Evolutionary conservation across 2,113 vertebrate genomes (phyloP).

Genomic region (Melanerpes aurifrons): DNA sequence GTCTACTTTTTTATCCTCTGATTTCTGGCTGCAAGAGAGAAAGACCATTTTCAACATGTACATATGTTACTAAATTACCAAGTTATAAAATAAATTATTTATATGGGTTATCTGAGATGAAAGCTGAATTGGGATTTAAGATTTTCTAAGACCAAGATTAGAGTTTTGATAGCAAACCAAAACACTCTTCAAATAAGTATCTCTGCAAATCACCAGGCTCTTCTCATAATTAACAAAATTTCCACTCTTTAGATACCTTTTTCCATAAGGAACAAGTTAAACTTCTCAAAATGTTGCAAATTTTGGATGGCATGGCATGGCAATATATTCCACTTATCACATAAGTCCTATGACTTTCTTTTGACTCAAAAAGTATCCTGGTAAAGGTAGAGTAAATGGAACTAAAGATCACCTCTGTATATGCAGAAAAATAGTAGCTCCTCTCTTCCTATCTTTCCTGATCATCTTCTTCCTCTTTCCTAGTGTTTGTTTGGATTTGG

Average conservation of each 20-base stretch:
- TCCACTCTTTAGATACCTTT: neutral
- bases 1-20: neutral
- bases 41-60: neutral
- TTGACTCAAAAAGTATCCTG: neutral
- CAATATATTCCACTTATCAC: neutral
- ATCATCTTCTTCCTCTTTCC: neutral
- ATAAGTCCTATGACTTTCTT: neutral
- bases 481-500: neutral
- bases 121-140: neutral
- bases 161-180: neutral
- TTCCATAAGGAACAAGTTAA: neutral
- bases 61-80: neutral
- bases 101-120: neutral
- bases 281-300: neutral
- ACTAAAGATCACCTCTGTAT: neutral
- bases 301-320: neutral
- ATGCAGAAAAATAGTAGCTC: neutral
- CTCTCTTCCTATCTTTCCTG: neutral
- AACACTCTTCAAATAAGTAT: neutral
- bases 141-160: neutral
- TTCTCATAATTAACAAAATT: neutral
- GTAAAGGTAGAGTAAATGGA: neutral
- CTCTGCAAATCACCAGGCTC: neutral
- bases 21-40: neutral
- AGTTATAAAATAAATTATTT: neutral